Percentiles rank a stretch among this genome's conserved stretches.
These are phyloP conservation scores for Paratilapia polleni DNA, from an alignment of 2,113 vertebrate genomes.

Conservation along the genomic window DNA sequence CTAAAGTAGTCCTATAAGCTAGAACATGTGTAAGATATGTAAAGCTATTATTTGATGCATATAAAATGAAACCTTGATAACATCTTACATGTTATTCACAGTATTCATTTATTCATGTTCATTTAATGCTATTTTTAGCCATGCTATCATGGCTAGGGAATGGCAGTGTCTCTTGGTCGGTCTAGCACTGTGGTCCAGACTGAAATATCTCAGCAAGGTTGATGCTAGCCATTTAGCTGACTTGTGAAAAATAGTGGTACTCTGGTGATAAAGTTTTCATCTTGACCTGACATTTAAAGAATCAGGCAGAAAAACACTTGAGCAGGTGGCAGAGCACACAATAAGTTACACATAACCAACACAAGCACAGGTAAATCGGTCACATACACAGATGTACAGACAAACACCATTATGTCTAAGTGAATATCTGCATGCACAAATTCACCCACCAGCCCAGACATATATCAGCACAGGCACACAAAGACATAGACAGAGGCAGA, in stretches of 20 bases:
- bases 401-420: slow-evolving; percentile 4
- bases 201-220: neutral
- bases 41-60: neutral
- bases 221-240: neutral
- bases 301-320: neutral
- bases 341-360: neutral
- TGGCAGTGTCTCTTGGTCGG: neutral
- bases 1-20: neutral
- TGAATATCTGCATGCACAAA: neutral
- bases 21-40: neutral
- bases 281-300: slow-evolving; percentile 12
- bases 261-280: neutral
- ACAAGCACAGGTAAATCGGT: neutral
- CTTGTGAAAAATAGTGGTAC: neutral
- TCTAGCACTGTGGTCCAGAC: neutral
- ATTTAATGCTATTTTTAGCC: neutral
- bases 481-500: neutral
- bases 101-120: neutral
- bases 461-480: neutral
- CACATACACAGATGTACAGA: neutral
- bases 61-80: neutral
- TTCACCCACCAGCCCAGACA: slow-evolving; percentile 16
- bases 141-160: neutral
- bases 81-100: accelerated
- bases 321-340: neutral